Evolutionary conservation across 2,113 vertebrate genomes (phyloP).

Genomic region (Mandrillus leucophaeus): DNA sequence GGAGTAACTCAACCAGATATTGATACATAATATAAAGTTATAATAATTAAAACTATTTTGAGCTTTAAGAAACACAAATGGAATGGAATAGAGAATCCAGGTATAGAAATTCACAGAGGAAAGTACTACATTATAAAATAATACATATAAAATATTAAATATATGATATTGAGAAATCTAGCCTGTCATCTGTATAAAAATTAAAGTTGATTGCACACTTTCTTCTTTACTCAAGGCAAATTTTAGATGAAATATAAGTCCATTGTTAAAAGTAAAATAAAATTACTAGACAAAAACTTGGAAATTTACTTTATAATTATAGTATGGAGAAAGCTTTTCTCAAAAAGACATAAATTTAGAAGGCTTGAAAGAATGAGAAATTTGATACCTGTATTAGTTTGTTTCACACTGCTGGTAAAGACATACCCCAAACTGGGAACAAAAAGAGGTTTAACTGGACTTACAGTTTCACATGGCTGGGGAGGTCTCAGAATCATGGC

Average conservation of each 20-base stretch:
- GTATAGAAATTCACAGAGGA: not conserved
- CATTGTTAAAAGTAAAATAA: not conserved
- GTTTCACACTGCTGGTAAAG: no score
- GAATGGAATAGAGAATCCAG: not conserved
- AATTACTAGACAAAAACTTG: not conserved
- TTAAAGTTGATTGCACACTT: not conserved
- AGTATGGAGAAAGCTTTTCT: not conserved
- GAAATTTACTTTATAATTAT: not conserved
- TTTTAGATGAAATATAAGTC: not conserved
- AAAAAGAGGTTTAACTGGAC: no score
- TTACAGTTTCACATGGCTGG: no score
- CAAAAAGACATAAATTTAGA: not conserved
- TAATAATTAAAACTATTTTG: not conserved
- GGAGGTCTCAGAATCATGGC: no score
- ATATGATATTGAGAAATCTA: not conserved
- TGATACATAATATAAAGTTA: not conserved
- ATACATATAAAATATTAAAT: not conserved
- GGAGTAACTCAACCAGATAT: not conserved
- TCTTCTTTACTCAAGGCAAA: not conserved
- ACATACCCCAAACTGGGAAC: no score
- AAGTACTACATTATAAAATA: not conserved
- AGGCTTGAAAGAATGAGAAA: not conserved
- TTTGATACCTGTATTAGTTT: not conserved
- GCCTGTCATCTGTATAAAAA: not conserved
- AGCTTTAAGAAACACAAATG: not conserved